Evolutionary conservation across 2,113 vertebrate genomes (phyloP).

Genomic region (Carassius auratus): DNA sequence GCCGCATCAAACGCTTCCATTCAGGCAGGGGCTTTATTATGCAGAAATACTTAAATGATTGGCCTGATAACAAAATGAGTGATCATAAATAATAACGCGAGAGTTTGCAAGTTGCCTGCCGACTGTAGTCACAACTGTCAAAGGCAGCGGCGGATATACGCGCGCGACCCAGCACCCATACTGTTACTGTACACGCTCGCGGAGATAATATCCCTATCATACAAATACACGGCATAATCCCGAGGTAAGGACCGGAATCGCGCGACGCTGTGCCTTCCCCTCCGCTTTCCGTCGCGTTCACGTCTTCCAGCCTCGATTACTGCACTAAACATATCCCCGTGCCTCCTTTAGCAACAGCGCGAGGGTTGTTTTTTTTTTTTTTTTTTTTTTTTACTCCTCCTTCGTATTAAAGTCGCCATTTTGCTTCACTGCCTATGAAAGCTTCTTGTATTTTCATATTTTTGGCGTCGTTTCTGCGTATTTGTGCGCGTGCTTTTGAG

Average conservation of each 20-base stretch:
- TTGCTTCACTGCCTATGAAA: conserved; percentile 87
- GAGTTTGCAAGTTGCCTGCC: conserved; percentile 80
- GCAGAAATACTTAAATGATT: conserved; percentile 62
- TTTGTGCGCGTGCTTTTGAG: conserved; percentile 57
- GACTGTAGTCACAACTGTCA: conserved; percentile 82
- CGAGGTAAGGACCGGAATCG: conserved; percentile 76
- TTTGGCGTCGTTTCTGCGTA: conserved; percentile 64
- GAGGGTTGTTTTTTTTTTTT: conserved; percentile 65
- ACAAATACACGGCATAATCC: conserved; percentile 67
- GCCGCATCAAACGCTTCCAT: conserved; percentile 64
- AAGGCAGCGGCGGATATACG: conserved; percentile 78
- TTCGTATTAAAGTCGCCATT: conserved; percentile 95
- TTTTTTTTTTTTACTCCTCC: conserved; percentile 74
- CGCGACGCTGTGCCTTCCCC: conserved; percentile 56
- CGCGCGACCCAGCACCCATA: conserved; percentile 76
- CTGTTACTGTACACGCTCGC: conserved; percentile 78
- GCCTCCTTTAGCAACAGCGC: conserved; percentile 77
- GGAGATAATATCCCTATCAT: conserved; percentile 74
- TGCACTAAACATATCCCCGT: conserved; percentile 74
- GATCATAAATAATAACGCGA: conserved; percentile 77
- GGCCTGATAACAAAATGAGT: conserved; percentile 55
- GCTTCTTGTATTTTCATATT: conserved; percentile 76
- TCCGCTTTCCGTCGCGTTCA: conserved; percentile 66
- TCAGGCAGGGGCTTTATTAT: conserved; percentile 66
- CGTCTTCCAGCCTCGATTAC: conserved; percentile 72